Evolutionary conservation across 2,113 vertebrate species (phyloP).

Genomic region (Strix uralensis): DNA sequence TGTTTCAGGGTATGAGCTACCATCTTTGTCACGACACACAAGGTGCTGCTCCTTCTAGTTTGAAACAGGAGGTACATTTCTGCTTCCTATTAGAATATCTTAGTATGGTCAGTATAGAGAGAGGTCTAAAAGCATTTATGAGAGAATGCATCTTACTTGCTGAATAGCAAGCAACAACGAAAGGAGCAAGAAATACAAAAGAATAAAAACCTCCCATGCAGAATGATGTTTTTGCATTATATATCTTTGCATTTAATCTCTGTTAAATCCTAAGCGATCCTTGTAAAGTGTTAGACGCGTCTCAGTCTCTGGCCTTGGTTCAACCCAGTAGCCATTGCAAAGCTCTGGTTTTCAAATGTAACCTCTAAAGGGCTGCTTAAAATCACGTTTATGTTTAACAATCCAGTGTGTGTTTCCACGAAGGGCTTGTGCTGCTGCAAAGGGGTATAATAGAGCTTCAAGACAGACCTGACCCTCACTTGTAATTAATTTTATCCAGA

Average conservation of each 20-base stretch:
- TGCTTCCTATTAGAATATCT: background rate
- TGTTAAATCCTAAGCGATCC: background rate
- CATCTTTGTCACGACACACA: background rate
- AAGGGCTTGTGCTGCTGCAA: background rate
- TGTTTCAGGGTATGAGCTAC: background rate
- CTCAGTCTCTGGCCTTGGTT: background rate
- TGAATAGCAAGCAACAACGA: background rate
- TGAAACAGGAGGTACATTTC: background rate
- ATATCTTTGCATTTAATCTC: background rate
- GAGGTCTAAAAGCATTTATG: background rate
- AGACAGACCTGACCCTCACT: background rate
- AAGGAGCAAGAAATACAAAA: background rate
- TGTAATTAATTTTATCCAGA: background rate
- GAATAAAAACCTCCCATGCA: background rate
- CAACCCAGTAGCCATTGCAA: background rate
- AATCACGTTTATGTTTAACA: background rate
- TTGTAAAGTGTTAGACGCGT: background rate
- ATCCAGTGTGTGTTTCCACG: background rate
- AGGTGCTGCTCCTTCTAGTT: background rate
- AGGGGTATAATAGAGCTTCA: background rate
- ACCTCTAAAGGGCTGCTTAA: background rate
- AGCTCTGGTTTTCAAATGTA: background rate
- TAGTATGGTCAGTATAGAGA: background rate
- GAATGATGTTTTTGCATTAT: background rate
- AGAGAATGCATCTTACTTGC: background rate